Conservation (phyloP, 2,888 invertebrate genomes). For the Drosophila pullipes region DNA sequence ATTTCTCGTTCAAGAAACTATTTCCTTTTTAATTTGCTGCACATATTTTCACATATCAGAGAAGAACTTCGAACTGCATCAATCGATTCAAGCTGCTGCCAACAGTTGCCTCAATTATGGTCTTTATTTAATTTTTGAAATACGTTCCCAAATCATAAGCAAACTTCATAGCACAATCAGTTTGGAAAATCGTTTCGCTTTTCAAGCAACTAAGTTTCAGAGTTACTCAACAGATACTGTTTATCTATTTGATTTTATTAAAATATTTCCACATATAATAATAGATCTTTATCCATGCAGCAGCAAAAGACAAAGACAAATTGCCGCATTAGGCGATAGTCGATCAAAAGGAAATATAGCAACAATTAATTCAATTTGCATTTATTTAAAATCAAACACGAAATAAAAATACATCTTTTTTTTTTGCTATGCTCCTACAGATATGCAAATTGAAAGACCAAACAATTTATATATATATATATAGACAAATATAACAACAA, state of each 20-base stretch:
- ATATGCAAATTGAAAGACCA: conserved; percentile 65
- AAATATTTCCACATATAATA: conserved; percentile 48
- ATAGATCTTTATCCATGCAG: conserved; percentile 46
- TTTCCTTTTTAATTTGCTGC: neutral
- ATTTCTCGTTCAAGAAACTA: neutral
- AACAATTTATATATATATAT: conserved; percentile 39
- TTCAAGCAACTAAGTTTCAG: neutral
- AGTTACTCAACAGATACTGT: neutral
- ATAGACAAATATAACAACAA: conserved; percentile 21
- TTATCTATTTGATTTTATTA: neutral
- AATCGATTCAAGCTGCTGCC: neutral
- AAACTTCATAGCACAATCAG: neutral
- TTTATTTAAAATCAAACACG: conserved; percentile 62
- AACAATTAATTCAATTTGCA: conserved; percentile 75
- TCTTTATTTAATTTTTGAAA: neutral
- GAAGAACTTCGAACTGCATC: neutral
- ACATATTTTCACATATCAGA: neutral
- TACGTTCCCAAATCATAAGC: neutral
- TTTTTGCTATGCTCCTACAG: conserved; percentile 51
- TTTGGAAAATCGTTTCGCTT: neutral
- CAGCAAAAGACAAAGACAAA: conserved; percentile 69
- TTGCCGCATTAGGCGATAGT: conserved; percentile 70
- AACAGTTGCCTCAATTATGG: neutral
- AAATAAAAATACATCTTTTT: conserved; percentile 24
- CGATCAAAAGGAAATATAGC: conserved; percentile 70